Base-by-base conservation (phyloP, 30 jellyfish, hydroid and myxozoan genomes). In the Chrysaora quinquecirrha region DNA sequence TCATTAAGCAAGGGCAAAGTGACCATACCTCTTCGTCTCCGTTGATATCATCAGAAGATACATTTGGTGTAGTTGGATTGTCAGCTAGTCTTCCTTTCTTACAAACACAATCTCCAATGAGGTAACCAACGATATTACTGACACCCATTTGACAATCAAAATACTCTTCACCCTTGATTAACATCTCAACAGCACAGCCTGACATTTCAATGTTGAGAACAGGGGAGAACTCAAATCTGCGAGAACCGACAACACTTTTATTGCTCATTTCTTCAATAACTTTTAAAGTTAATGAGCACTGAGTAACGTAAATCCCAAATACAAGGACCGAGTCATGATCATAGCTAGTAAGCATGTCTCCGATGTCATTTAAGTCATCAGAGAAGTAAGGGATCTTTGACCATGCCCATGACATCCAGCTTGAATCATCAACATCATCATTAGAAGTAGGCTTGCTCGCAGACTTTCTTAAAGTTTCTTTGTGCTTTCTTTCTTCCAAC, bases 391-490 rank as follows among this genome's bases (percentile, higher is more conserved):
- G 98, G 3, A 93, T 61, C 93, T 80, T 76, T 3, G 98, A 93
- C 96, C 89, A 86, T 12, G 98, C 98, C 98, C 98, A 93, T 14
- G 94, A 71, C 0, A 71, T 68, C 98, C 98, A 93, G 60, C 98
- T 75, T 58, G 94, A 35, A 50, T 83, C 86, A 32, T 48, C 89
- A n/a, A n/a, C n/a, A 18, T 29, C 58, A 10, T 73, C n/a, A 12
- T 32, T 83, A 27, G 21, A 28, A 24, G 1, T 21, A 32, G 87
- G 67, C 10, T 33, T 72, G 10, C 30, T 76, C 46, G 34, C 89
- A 30, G 62, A 30, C 7, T 23, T 34, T 12, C 48, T 16, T 0
- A 52, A 24, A 32, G 56, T 48, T 64, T 78, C 31, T 43, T 24
- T 61, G 18, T 73, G 76, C 43, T 64, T 78, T 11, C 85, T 71